These are phyloP conservation scores for Promerops cafer DNA, from an alignment of 2,113 vertebrate genomes.

Conservation along the genomic window DNA sequence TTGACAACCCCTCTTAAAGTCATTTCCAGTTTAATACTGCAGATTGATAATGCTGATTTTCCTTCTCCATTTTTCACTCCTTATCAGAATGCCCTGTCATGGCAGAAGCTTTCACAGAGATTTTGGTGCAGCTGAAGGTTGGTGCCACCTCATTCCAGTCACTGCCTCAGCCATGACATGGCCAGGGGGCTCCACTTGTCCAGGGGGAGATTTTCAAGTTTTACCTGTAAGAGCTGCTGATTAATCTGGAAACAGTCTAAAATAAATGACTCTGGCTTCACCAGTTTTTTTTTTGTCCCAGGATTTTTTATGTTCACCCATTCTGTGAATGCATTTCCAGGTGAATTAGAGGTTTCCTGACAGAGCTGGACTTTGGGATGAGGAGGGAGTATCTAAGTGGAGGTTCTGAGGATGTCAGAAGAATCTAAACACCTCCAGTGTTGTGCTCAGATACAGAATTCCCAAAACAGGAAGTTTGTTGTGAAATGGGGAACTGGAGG, in stretches of 20 bases:
- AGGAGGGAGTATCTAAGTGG: not conserved
- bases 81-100: not conserved
- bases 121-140: not conserved
- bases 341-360: not conserved
- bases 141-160: not conserved
- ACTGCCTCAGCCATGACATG: not conserved
- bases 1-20: not conserved
- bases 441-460: not conserved
- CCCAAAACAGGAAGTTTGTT: not conserved
- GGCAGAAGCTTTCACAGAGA: not conserved
- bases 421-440: not conserved
- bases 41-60: not conserved
- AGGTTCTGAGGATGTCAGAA: not conserved
- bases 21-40: not conserved
- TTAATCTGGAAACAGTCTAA: not conserved
- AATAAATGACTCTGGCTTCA: accelerated
- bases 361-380: not conserved
- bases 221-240: not conserved
- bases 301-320: not conserved
- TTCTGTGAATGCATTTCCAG: not conserved
- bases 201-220: not conserved
- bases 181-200: not conserved
- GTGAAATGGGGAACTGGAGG: not conserved
- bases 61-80: not conserved
- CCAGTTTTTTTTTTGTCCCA: not conserved